Evolutionary conservation across 2,888 invertebrate species (phyloP).

Genomic region (Euplagia quadripunctaria): DNA sequence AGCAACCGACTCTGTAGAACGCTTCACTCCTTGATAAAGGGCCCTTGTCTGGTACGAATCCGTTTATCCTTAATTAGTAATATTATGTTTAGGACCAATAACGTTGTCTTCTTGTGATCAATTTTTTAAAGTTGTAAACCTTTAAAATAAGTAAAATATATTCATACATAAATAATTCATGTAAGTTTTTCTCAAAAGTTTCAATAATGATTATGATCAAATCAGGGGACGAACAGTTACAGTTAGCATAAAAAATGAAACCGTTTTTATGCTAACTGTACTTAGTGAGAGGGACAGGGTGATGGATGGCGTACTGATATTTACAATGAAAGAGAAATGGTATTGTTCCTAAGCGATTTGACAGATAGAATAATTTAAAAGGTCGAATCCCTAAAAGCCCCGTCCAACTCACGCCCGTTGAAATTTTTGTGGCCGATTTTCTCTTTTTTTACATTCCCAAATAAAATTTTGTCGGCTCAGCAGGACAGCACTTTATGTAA

Average conservation of each 20-base stretch:
- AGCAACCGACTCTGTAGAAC: no score
- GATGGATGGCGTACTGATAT: constrained; percentile 11
- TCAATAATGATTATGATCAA: background rate
- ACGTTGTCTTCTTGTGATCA: no score
- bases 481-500: background rate
- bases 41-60: no score
- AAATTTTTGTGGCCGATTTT: constrained; percentile 1
- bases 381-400: background rate
- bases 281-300: background rate
- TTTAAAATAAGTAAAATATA: no score
- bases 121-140: no score
- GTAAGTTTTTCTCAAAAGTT: background rate
- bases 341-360: constrained; percentile 10
- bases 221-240: background rate
- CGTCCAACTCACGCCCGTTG: background rate
- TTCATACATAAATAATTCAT: no score
- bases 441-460: background rate
- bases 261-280: constrained; percentile 3
- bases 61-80: no score
- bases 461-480: background rate
- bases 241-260: background rate
- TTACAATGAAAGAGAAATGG: constrained; percentile 14
- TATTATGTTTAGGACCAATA: no score
- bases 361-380: constrained; percentile 14
- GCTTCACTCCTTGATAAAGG: no score